phyloP scores from a whole-genome alignment of 1,140 invertebrate genomes.

The Platyscapa corneri region DNA sequence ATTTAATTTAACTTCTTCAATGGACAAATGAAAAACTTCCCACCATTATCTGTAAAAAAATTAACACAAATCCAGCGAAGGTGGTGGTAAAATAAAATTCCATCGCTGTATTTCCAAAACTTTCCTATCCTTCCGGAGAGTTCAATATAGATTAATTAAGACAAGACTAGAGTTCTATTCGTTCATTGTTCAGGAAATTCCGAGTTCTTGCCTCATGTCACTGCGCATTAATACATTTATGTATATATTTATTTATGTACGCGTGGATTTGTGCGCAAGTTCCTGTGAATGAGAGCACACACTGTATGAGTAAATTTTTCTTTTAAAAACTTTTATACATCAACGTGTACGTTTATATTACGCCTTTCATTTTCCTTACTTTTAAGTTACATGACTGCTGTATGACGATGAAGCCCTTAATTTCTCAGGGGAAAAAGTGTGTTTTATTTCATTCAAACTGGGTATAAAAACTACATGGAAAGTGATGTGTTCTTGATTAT shows the following conservation, averaged over 20 bases:
- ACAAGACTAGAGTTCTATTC: conserved; percentile 1
- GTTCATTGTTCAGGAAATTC: not conserved
- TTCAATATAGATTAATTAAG: conserved; percentile 47
- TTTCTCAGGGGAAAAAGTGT: too few relatives aligned
- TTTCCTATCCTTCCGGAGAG: not conserved
- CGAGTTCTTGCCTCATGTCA: not conserved
- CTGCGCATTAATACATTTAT: not conserved
- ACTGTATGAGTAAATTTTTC: not conserved
- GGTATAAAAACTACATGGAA: not conserved
- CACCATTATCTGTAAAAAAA: not conserved
- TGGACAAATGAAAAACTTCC: not conserved
- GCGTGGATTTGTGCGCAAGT: too few relatives aligned
- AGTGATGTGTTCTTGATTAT: not conserved
- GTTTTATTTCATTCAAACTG: not conserved
- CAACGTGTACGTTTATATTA: not conserved
- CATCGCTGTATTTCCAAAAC: not conserved
- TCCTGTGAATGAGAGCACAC: too few relatives aligned
- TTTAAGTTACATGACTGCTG: not conserved
- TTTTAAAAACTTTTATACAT: not conserved
- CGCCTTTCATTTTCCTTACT: not conserved
- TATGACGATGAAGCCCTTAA: too few relatives aligned
- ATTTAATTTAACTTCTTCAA: not conserved
- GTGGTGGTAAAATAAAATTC: not conserved
- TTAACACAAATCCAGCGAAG: not conserved
- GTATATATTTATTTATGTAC: not conserved